Evolutionary conservation across 2,888 invertebrate genomes (phyloP), one percentile per base, ranked within the genome.

Genomic region (Nemotelus nigrinus): DNA sequence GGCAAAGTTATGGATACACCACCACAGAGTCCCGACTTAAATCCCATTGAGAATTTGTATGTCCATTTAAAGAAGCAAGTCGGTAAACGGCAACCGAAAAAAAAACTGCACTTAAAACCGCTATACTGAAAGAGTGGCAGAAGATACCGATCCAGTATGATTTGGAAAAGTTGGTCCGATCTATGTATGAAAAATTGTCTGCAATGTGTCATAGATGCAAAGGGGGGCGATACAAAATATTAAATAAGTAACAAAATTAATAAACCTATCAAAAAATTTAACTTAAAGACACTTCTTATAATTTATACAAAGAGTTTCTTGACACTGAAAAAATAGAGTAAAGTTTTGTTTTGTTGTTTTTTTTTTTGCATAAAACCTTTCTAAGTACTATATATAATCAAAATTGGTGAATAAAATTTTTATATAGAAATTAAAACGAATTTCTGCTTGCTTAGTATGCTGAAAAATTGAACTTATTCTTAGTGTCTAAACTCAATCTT

Each of bases 121-220:
- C 25, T 25, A 25, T 25, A 25, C 25, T 25, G 25, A 25, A 25
- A 25, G 25, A 25, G 25, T 25, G 25, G 25, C 4, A 79, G 8
- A 77, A 79, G 45, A 79, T 77, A 41, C 75, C 70, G 4, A 25
- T 10, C 47, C 45, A 67, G 67, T 75, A 77, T 55, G 53, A 79
- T 39, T n/a, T 79, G 44, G 55, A 74, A 44, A 74, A 77, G 8
- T 60, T 64, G 25, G 63, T 74, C 60, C 8, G 39, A 70, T 75
- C 70, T 10, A 64, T 76, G 57, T 10, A 64, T 76, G 57, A 50
- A 39, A 75, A 77, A n/a, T 57, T 5, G 77, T 39, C 79, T 79
- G 2, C 67, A 74, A 60, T 44, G 44, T 57, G 77, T 77, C 44
- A n/a, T 77, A 25, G 50, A 79, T 45, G 77, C 77, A 50, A 60